Evolutionary conservation across 2,113 vertebrate species (phyloP).

Genomic region (Varanus komodoensis): DNA sequence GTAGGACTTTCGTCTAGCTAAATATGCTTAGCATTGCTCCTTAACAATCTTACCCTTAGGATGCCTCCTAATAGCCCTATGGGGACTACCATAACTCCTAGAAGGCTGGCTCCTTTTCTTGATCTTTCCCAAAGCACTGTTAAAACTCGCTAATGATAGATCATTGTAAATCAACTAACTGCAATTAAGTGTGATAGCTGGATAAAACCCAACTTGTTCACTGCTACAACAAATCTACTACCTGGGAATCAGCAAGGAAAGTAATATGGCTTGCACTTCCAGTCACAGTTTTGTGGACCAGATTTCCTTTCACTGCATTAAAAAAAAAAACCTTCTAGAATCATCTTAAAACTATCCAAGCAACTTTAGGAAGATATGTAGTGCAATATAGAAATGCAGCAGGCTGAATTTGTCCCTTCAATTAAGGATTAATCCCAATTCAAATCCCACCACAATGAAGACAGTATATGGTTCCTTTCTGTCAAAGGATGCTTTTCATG

Average conservation of each 20-base stretch:
- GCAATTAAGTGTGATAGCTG: constrained; percentile 40
- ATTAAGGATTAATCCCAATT: background rate
- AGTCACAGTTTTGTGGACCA: background rate
- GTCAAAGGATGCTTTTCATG: background rate
- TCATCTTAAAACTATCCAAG: background rate
- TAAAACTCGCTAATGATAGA: constrained; percentile 29
- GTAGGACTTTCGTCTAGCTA: no score
- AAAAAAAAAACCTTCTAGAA: constrained; percentile 40
- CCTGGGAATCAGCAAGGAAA: background rate
- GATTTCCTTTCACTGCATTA: constrained; percentile 30
- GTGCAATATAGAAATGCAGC: constrained; percentile 10
- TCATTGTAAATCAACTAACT: constrained; percentile 23
- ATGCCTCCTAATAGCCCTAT: constrained; percentile 22
- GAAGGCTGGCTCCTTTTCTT: constrained; percentile 1
- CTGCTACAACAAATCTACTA: constrained; percentile 15
- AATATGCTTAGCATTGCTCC: no score
- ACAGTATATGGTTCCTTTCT: background rate
- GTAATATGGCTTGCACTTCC: background rate
- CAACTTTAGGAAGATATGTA: background rate
- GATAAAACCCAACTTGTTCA: background rate
- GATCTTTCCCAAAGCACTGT: background rate
- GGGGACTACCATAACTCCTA: constrained; percentile 28
- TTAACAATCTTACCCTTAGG: background rate
- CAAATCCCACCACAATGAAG: no score
- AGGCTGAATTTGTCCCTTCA: no score